These are phyloP conservation scores for Phytoseiulus persimilis DNA, from an alignment of 2,888 invertebrate genomes.

Conservation along the genomic window DNA sequence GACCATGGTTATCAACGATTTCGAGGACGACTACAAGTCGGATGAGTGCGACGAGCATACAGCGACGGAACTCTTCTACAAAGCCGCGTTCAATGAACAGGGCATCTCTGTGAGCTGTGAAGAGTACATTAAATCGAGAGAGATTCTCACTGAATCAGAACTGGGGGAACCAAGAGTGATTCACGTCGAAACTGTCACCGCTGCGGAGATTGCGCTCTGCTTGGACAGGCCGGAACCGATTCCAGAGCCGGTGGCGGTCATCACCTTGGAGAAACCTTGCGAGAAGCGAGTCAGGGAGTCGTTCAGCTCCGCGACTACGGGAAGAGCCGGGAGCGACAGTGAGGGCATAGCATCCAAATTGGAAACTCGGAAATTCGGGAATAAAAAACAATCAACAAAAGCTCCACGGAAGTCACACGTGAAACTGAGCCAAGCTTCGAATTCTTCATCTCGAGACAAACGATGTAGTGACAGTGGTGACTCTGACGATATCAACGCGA, in stretches of 20 bases:
- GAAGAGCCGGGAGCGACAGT: neutral
- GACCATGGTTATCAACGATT: neutral
- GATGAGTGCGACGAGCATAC: neutral
- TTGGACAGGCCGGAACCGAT: neutral
- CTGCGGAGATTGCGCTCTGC: neutral
- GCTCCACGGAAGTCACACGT: neutral
- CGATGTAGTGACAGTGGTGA: neutral
- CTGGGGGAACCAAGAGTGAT: neutral
- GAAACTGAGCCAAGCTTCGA: neutral
- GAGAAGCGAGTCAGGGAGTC: neutral
- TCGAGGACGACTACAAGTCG: neutral
- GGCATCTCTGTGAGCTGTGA: neutral
- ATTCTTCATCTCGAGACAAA: neutral
- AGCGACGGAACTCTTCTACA: neutral
- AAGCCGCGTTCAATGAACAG: neutral
- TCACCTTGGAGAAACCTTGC: neutral
- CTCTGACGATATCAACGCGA: neutral
- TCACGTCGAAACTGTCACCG: neutral
- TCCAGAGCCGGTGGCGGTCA: neutral
- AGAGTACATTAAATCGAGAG: neutral
- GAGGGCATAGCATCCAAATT: neutral
- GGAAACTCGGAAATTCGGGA: neutral
- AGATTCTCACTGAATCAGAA: neutral
- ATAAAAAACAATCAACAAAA: neutral
- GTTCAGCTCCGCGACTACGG: neutral